Percentiles rank a stretch among this genome's conserved stretches.
These are phyloP conservation scores for Triplophysa tibetana DNA, from an alignment of 2,113 vertebrate genomes.

Conservation along the genomic window DNA sequence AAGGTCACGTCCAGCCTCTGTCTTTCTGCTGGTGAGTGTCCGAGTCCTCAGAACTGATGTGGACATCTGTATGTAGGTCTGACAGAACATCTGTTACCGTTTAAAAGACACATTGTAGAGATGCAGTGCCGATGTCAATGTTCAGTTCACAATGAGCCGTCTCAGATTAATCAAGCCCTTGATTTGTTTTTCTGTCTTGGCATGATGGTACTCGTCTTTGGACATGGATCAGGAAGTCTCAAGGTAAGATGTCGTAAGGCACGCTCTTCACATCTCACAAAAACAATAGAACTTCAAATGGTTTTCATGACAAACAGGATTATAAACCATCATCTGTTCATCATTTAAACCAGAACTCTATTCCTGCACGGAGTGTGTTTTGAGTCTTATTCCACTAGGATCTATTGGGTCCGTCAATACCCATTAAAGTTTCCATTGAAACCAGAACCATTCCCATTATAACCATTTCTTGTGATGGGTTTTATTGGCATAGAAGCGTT, in stretches of 20 bases:
- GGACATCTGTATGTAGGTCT: constrained; percentile 54
- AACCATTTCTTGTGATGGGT: no score
- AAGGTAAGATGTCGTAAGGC: constrained; percentile 69
- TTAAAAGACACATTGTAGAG: background rate
- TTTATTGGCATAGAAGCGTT: no score
- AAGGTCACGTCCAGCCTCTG: constrained; percentile 59
- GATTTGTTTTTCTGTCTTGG: constrained; percentile 16
- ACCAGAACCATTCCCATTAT: no score
- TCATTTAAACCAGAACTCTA: no score
- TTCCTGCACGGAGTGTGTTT: no score
- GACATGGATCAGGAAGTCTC: constrained; percentile 64
- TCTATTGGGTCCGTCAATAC: no score
- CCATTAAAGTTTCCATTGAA: no score
- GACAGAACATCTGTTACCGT: no score
- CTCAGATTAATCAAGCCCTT: background rate
- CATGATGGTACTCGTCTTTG: constrained; percentile 33
- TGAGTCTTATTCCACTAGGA: no score
- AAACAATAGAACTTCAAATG: no score
- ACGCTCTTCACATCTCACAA: background rate
- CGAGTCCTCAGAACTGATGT: constrained; percentile 58
- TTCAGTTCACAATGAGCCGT: background rate
- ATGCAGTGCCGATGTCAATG: no score
- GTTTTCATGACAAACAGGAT: background rate
- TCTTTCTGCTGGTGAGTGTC: constrained; percentile 55
- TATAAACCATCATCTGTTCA: no score